Evolutionary conservation across 2,888 invertebrate genomes (phyloP).

Genomic region (Abscondita cerata): DNA sequence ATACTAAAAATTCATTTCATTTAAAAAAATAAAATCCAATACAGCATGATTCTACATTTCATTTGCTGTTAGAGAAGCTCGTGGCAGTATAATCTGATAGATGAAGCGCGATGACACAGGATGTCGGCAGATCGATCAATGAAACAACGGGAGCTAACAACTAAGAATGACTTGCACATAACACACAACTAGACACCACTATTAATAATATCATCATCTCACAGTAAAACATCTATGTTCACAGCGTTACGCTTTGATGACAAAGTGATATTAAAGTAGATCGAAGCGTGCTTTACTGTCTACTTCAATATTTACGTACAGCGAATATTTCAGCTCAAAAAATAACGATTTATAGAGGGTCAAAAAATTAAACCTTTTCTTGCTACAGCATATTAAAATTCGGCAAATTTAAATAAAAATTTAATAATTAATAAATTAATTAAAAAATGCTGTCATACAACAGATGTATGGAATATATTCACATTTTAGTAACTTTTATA

Average conservation of each 20-base stretch:
- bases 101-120: constrained; percentile 54
- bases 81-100: constrained; percentile 38
- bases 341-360: too few species aligned
- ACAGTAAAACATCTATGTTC: constrained; percentile 56
- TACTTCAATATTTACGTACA: constrained; percentile 8
- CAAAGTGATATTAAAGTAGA: constrained; percentile 45
- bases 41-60: constrained; percentile 27
- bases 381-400: too few species aligned
- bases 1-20: too few species aligned
- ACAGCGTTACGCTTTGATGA: constrained; percentile 51
- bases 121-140: constrained; percentile 57
- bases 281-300: constrained; percentile 29
- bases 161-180: constrained; percentile 59
- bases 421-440: too few species aligned
- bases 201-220: constrained; percentile 60
- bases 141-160: constrained; percentile 57
- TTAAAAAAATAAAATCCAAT: too few species aligned
- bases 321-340: too few species aligned
- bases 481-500: too few species aligned
- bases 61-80: constrained; percentile 24
- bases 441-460: too few species aligned
- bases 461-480: too few species aligned
- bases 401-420: too few species aligned
- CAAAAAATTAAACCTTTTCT: too few species aligned
- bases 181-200: constrained; percentile 57